A percentile compares a stretch with the other conserved stretches of the same genome.
These are phyloP conservation scores for Probaryconus sp. DNA, from an alignment of 1,140 invertebrate species.

Conservation along the genomic window DNA sequence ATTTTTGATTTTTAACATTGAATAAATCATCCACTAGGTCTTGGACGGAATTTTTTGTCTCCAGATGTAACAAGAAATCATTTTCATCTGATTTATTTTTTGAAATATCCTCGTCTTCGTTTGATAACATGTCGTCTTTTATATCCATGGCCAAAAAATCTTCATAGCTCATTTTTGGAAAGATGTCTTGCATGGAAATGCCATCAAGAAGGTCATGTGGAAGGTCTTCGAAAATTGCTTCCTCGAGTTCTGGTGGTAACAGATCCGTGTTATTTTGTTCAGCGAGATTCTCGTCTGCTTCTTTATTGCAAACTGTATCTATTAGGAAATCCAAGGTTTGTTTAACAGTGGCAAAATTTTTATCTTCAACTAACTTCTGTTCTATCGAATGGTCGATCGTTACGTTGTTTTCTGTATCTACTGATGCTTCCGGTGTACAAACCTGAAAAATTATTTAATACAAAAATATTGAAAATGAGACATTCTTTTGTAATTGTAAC, in stretches of 20 bases:
- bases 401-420: constrained; percentile 85
- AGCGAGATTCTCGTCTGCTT: constrained; percentile 81
- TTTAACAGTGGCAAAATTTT: constrained; percentile 79
- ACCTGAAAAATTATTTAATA: too few relatives aligned
- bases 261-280: constrained; percentile 86
- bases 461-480: too few relatives aligned
- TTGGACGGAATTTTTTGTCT: constrained; percentile 77
- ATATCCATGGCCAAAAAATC: constrained; percentile 80
- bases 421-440: constrained; percentile 78
- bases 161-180: constrained; percentile 83
- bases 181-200: constrained; percentile 87
- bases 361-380: constrained; percentile 80
- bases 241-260: constrained; percentile 88
- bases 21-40: constrained; percentile 83
- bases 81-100: constrained; percentile 65
- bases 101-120: constrained; percentile 71
- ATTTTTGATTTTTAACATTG: constrained; percentile 75
- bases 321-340: constrained; percentile 80
- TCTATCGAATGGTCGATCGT: constrained; percentile 87
- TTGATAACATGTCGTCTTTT: constrained; percentile 76
- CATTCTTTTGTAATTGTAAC: too few relatives aligned
- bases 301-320: constrained; percentile 82
- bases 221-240: constrained; percentile 89
- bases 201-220: constrained; percentile 88
- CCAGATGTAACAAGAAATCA: constrained; percentile 73